A percentile compares a stretch with the other conserved stretches of the same genome.
phyloP scores from a whole-genome alignment of 2,113 vertebrate species.

The Rhineura floridana region DNA sequence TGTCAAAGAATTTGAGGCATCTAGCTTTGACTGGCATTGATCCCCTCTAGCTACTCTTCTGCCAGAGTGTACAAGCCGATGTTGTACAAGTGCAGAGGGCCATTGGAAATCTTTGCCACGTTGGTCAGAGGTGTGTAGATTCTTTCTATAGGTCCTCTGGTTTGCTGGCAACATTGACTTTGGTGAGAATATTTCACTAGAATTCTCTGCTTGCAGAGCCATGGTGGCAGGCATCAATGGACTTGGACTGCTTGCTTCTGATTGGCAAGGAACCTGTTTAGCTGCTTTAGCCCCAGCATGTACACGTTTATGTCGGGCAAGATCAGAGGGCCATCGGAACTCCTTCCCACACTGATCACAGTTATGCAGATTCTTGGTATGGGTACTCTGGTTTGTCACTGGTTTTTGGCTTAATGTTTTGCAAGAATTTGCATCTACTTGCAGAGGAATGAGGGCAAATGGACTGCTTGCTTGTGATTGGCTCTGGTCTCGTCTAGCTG shows the following conservation, averaged over 20 bases:
- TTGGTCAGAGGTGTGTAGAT: background rate
- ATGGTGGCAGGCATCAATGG: background rate
- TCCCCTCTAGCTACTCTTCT: background rate
- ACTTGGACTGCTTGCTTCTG: background rate
- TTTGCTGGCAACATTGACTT: background rate
- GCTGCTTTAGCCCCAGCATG: background rate
- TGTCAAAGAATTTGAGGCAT: too few relatives aligned
- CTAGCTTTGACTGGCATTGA: background rate
- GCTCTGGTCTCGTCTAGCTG: background rate
- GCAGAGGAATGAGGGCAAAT: background rate
- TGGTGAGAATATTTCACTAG: background rate
- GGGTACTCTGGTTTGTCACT: background rate
- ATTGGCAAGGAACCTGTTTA: background rate
- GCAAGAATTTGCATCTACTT: background rate
- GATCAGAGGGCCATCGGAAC: background rate
- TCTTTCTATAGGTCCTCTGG: background rate
- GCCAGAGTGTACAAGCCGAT: background rate
- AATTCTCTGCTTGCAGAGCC: background rate
- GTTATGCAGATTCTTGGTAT: background rate
- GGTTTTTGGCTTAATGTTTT: background rate
- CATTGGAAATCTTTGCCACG: constrained; percentile 14
- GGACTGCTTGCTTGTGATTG: background rate
- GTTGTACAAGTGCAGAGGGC: background rate
- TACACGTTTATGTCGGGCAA: background rate
- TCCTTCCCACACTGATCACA: background rate